phyloP scores from a whole-genome alignment of 1,140 invertebrate species.

The Heliconius himera region DNA sequence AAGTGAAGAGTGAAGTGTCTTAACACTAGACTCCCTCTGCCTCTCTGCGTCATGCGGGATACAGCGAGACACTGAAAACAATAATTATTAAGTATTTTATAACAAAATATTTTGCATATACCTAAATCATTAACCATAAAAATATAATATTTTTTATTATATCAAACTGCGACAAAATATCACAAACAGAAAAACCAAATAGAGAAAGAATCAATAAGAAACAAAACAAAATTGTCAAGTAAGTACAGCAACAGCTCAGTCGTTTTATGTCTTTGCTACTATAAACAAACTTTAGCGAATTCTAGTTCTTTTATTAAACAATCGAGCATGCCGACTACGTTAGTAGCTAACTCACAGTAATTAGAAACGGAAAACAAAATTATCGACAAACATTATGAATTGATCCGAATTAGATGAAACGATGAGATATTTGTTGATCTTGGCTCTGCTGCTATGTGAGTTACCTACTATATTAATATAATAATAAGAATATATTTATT shows the following conservation, averaged over 20 bases:
- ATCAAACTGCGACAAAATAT: background rate
- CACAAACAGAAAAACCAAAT: background rate
- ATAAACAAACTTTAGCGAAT: conserved; percentile 27
- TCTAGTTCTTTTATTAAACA: conserved; percentile 43
- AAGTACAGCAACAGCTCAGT: conserved; percentile 35
- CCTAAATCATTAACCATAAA: too few relatives aligned
- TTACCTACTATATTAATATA: background rate
- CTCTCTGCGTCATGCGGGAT: too few relatives aligned
- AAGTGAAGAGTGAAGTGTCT: too few relatives aligned
- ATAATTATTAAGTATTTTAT: too few relatives aligned
- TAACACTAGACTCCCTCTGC: too few relatives aligned
- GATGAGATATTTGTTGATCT: conserved; percentile 63
- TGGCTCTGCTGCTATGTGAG: conserved; percentile 69
- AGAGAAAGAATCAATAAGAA: background rate
- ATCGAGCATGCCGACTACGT: conserved; percentile 35
- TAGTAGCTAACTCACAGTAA: conserved; percentile 37
- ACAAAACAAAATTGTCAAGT: conserved; percentile 15
- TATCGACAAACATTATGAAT: conserved; percentile 34
- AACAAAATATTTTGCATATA: too few relatives aligned
- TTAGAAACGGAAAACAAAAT: conserved; percentile 47
- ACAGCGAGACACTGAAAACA: too few relatives aligned
- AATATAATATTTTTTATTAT: background rate
- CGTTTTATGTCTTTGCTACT: conserved; percentile 32
- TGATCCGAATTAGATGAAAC: conserved; percentile 31
- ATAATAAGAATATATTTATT: conserved; percentile 13